A percentile compares a stretch with the other conserved stretches of the same genome.
Evolutionary conservation across 2,113 vertebrate genomes (phyloP).

Genomic region (Pituophis catenifer): DNA sequence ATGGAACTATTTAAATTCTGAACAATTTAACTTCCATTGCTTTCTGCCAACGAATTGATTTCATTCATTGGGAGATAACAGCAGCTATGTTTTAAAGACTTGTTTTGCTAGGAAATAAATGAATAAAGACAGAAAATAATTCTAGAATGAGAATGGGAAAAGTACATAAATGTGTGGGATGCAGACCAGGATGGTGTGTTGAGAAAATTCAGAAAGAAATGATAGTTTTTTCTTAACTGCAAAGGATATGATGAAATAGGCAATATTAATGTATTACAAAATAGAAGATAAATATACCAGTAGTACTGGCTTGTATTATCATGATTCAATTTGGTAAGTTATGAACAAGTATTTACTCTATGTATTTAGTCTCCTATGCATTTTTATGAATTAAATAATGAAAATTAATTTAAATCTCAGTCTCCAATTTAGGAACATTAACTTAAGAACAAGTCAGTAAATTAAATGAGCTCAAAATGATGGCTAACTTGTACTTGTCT

Average conservation of each 20-base stretch:
- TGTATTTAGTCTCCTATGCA: not conserved
- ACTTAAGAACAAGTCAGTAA: not conserved
- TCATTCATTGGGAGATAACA: constrained; percentile 45
- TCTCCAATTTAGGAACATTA: not conserved
- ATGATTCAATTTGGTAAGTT: not conserved
- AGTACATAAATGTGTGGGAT: not conserved
- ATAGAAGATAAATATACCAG: not conserved
- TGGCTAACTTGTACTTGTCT: not conserved
- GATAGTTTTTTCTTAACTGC: not conserved
- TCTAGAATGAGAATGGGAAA: constrained; percentile 32
- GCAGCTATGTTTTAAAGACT: constrained; percentile 30
- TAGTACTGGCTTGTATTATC: not conserved
- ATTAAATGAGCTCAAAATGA: not conserved
- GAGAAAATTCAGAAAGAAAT: not conserved
- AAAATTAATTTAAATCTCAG: not conserved
- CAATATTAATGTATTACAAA: not conserved
- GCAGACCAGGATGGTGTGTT: not conserved
- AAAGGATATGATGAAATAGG: not conserved
- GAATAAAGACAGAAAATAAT: constrained; percentile 25
- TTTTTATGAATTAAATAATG: not conserved
- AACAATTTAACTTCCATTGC: constrained; percentile 24
- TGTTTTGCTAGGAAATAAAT: constrained; percentile 34
- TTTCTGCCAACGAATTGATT: constrained; percentile 47
- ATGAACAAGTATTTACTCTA: too few relatives aligned
- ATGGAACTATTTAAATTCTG: not conserved